A percentile compares a stretch with the other conserved stretches of the same genome.
Conservation (phyloP, 2,888 invertebrate genomes). For the Cephalotes varians region DNA sequence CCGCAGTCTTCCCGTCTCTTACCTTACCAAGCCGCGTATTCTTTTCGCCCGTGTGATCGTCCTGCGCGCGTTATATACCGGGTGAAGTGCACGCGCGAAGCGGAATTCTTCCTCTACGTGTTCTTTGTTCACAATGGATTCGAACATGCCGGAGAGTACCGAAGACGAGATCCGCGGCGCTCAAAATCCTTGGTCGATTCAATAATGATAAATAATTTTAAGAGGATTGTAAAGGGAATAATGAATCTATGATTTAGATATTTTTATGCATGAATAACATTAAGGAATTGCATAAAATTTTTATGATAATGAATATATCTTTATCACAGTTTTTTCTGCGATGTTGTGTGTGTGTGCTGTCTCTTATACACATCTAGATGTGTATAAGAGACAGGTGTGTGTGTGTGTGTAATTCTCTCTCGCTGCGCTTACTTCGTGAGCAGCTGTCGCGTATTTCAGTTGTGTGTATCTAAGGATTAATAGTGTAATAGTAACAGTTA, state of each 20-base stretch:
- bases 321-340: neutral
- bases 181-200: neutral
- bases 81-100: conserved; percentile 54
- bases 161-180: neutral
- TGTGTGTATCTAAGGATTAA: too few relatives aligned
- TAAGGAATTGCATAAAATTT: neutral
- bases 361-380: too few relatives aligned
- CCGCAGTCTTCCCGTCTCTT: conserved; percentile 52
- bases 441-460: too few relatives aligned
- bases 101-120: neutral
- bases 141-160: neutral
- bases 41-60: conserved; percentile 67
- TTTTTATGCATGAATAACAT: neutral
- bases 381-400: too few relatives aligned
- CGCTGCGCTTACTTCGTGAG: too few relatives aligned
- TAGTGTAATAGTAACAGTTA: too few relatives aligned
- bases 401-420: too few relatives aligned
- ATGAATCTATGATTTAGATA: neutral
- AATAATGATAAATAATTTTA: neutral
- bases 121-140: conserved; percentile 4
- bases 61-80: conserved; percentile 65
- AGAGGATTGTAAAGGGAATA: neutral
- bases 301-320: neutral
- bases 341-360: too few relatives aligned
- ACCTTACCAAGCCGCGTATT: conserved; percentile 64